phyloP scores from a whole-genome alignment of 2,888 invertebrate genomes.

The Torymus texanus region DNA sequence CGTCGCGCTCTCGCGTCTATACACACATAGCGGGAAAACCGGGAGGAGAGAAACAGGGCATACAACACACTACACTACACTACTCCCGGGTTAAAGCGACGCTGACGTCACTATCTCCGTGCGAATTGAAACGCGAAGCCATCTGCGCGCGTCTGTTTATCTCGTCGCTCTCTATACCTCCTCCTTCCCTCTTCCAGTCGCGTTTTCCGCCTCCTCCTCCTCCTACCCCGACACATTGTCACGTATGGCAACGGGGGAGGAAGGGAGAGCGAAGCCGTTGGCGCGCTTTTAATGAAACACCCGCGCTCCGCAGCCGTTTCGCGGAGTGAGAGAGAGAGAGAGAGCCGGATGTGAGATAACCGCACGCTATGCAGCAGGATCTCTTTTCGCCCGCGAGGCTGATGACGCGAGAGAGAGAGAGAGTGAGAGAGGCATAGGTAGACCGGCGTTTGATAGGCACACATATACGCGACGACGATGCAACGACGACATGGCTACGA shows the following conservation, averaged over 20 bases:
- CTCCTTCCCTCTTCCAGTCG: not conserved
- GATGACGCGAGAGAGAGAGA: constrained; percentile 25
- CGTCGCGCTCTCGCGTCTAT: too few species aligned
- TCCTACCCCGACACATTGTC: constrained; percentile 21
- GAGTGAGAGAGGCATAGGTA: not conserved
- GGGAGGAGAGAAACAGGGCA: too few species aligned
- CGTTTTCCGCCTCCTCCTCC: not conserved
- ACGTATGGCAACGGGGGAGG: not conserved
- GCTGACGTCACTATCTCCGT: constrained; percentile 30
- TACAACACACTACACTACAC: too few species aligned
- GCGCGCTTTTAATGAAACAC: constrained; percentile 49
- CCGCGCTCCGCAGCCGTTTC: constrained; percentile 17
- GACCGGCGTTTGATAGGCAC: constrained; percentile 33
- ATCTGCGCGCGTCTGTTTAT: constrained; percentile 43
- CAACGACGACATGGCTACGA: too few species aligned
- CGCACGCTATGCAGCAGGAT: constrained; percentile 19
- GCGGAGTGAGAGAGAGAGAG: not conserved
- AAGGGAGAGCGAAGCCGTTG: constrained; percentile 9
- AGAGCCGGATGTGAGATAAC: constrained; percentile 46
- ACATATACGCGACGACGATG: not conserved
- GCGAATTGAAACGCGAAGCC: constrained; percentile 46
- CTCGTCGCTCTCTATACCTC: not conserved
- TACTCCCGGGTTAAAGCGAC: constrained; percentile 3
- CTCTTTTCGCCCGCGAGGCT: constrained; percentile 40
- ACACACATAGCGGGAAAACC: too few species aligned